A percentile compares a stretch with the other conserved stretches of the same genome.
These are phyloP conservation scores for Nebria salina DNA, from an alignment of 2,888 invertebrate genomes.

Conservation along the genomic window DNA sequence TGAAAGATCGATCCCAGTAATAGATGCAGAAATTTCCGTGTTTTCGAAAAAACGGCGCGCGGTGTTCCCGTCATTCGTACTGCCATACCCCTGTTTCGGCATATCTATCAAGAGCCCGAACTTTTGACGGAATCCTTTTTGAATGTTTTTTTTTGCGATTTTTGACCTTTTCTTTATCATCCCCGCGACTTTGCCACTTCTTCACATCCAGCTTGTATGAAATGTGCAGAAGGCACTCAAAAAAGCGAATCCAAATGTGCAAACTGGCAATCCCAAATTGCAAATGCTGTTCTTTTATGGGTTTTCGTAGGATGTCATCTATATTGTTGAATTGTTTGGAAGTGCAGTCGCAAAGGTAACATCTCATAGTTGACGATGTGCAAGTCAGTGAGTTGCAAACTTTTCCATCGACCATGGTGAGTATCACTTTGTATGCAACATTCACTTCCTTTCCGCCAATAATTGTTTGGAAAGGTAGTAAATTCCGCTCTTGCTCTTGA, in stretches of 20 bases:
- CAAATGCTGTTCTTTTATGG: too few species aligned
- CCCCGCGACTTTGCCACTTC: conserved; percentile 55
- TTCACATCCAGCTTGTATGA: conserved; percentile 53
- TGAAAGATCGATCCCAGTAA: too few species aligned
- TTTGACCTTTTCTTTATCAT: conserved; percentile 28
- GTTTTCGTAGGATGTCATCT: conserved; percentile 32
- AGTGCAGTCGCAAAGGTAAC: conserved; percentile 51
- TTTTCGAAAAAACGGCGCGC: too few species aligned
- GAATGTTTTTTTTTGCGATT: conserved; percentile 48
- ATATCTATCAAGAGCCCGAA: conserved; percentile 48
- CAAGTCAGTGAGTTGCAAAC: conserved; percentile 52
- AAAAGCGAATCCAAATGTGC: conserved; percentile 55
- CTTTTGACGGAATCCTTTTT: conserved; percentile 44
- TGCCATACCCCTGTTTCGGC: too few species aligned
- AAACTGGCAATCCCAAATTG: conserved; percentile 52
- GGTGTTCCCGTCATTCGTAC: too few species aligned
- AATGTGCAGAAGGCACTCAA: conserved; percentile 54
- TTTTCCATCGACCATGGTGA: conserved; percentile 54
- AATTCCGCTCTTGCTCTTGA: conserved; percentile 23
- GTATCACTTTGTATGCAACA: conserved; percentile 40
- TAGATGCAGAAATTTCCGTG: too few species aligned
- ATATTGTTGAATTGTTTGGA: conserved; percentile 51
- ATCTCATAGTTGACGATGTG: conserved; percentile 51
- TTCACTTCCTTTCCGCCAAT: conserved; percentile 18
- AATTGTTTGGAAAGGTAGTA: neutral